A percentile compares a stretch with the other conserved stretches of the same genome.
phyloP scores from a whole-genome alignment of 2,797 vertebrate species.

The Decapterus maruadsi region DNA sequence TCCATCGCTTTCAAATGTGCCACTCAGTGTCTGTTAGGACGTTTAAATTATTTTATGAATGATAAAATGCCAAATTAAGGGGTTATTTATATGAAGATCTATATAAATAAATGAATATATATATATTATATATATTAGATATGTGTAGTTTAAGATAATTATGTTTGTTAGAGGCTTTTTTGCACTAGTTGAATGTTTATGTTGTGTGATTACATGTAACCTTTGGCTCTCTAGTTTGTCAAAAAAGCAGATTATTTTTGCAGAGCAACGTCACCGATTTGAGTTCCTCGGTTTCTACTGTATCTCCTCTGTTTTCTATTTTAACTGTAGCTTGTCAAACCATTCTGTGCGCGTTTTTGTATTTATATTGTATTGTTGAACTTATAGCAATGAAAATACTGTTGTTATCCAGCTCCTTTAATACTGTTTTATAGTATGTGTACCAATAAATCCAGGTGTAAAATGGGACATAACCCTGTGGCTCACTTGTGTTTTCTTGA shows the following conservation, averaged over 20 bases:
- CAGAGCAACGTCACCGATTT: conserved; percentile 81
- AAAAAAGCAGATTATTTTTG: conserved; percentile 85
- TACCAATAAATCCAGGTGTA: conserved; percentile 89
- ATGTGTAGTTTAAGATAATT: conserved; percentile 85
- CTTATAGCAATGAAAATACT: conserved; percentile 87
- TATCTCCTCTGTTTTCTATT: conserved; percentile 82
- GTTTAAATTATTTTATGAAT: conserved; percentile 87
- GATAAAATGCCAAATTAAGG: conserved; percentile 89
- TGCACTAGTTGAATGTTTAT: conserved; percentile 88
- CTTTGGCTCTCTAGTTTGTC: conserved; percentile 83
- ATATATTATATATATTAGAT: conserved; percentile 85
- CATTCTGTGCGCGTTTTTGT: conserved; percentile 87
- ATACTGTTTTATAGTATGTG: conserved; percentile 93
- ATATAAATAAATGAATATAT: conserved; percentile 84
- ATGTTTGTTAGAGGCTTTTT: conserved; percentile 87
- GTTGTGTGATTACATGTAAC: conserved; percentile 84
- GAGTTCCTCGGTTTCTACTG: conserved; percentile 80
- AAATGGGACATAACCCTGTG: conserved; percentile 63
- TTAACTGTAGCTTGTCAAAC: conserved; percentile 84
- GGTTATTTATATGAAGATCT: conserved; percentile 89
- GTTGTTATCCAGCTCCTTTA: conserved; percentile 90
- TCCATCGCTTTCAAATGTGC: conserved; percentile 88
- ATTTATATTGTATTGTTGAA: conserved; percentile 90
- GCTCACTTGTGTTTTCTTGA: conserved; percentile 48
- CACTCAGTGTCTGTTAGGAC: conserved; percentile 86